Conservation (phyloP, 64 coral and sea anemone genomes). For the Montipora sp. region DNA sequence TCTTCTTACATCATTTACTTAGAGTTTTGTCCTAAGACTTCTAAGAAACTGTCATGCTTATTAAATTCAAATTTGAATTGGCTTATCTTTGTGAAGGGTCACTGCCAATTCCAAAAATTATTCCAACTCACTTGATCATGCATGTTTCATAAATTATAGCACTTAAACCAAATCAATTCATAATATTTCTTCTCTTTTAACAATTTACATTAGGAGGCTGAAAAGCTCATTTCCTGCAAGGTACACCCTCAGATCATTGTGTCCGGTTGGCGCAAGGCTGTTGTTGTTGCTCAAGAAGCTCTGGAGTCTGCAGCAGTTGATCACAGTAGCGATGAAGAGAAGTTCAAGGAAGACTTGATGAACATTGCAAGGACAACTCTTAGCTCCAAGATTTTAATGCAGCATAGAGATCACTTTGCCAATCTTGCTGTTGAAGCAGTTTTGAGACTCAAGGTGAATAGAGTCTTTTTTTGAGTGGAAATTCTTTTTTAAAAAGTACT, state of each 20-base stretch:
- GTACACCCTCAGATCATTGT: slow-evolving; percentile 97
- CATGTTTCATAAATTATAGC: too few species aligned
- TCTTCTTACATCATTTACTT: too few species aligned
- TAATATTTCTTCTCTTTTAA: background rate
- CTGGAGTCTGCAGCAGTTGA: slow-evolving; percentile 86
- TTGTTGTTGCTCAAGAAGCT: slow-evolving; percentile 84
- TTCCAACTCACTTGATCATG: too few species aligned
- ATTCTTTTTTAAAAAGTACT: too few species aligned
- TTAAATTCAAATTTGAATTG: too few species aligned
- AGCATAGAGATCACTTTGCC: slow-evolving; percentile 96
- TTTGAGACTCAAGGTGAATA: slow-evolving; percentile 70
- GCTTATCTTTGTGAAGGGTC: too few species aligned
- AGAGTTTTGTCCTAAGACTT: too few species aligned
- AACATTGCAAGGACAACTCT: slow-evolving; percentile 98
- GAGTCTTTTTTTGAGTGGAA: background rate
- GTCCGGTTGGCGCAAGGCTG: slow-evolving; percentile 92
- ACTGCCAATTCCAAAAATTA: too few species aligned
- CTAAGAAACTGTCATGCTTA: too few species aligned
- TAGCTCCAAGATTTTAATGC: slow-evolving; percentile 97
- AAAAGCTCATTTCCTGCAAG: slow-evolving; percentile 87
- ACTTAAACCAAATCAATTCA: background rate
- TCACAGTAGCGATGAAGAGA: slow-evolving; percentile 74
- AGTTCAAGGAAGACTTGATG: slow-evolving; percentile 96
- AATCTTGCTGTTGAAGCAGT: slow-evolving; percentile 98
- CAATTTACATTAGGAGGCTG: slow-evolving; percentile 82